Evolutionary conservation across 1,140 invertebrate species (phyloP).

Genomic region (Lysiphlebus fabarum): DNA sequence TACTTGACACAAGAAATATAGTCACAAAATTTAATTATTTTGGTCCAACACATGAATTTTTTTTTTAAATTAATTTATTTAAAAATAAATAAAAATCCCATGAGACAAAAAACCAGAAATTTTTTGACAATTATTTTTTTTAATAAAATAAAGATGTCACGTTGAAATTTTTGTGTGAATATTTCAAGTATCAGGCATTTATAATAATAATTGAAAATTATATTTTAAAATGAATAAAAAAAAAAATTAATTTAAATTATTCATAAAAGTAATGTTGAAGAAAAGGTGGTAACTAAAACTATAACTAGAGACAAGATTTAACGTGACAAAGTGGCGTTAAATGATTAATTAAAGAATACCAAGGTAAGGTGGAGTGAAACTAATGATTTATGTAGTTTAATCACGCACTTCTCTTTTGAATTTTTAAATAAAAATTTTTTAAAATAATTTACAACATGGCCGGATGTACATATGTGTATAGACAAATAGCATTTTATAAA

Average conservation of each 20-base stretch:
- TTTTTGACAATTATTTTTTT: slow-evolving; percentile 12
- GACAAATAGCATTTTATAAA: background rate
- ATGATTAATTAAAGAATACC: slow-evolving; percentile 28
- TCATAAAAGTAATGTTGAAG: background rate
- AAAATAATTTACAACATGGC: background rate
- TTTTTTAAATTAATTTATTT: too few relatives aligned
- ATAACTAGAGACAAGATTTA: slow-evolving; percentile 14
- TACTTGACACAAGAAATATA: slow-evolving; percentile 3
- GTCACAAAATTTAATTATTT: background rate
- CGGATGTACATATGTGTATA: slow-evolving; percentile 14
- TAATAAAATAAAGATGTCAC: slow-evolving; percentile 23
- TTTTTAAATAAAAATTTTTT: slow-evolving; percentile 6
- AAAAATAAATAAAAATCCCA: too few relatives aligned
- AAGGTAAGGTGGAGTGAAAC: slow-evolving; percentile 10
- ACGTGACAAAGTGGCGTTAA: slow-evolving; percentile 31
- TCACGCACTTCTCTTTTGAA: slow-evolving; percentile 23
- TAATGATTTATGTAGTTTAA: slow-evolving; percentile 24
- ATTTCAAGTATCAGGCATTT: too few relatives aligned
- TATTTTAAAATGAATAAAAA: slow-evolving; percentile 14
- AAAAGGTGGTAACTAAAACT: background rate
- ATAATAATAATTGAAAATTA: background rate
- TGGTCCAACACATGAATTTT: too few relatives aligned
- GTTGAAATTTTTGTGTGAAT: slow-evolving; percentile 8
- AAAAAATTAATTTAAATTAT: slow-evolving; percentile 1
- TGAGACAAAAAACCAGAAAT: background rate